Conservation (phyloP, 2,888 invertebrate genomes). For the Sinotaia quadrata region DNA sequence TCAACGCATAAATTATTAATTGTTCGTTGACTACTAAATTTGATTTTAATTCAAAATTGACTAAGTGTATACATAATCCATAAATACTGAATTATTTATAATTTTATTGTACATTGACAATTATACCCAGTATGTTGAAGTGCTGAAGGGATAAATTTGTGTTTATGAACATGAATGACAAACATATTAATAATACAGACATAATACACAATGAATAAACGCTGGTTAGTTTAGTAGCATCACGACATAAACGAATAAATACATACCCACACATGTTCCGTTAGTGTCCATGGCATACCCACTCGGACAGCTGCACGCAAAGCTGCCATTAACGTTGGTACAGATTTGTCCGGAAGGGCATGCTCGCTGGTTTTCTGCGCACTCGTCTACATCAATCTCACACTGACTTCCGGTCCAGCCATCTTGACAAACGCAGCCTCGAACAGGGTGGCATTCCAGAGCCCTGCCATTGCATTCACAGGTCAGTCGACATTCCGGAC, state of each 20-base stretch:
- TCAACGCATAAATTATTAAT: no score
- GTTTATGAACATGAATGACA: background rate
- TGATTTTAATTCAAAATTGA: no score
- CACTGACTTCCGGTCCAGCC: slow-evolving; percentile 60
- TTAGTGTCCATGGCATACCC: slow-evolving; percentile 38
- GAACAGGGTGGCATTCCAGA: slow-evolving; percentile 28
- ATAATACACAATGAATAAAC: no score
- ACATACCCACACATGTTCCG: background rate
- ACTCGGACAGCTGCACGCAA: slow-evolving; percentile 55
- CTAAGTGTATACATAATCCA: no score
- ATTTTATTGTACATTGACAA: no score
- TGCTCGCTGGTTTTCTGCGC: slow-evolving; percentile 76
- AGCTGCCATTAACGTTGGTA: slow-evolving; percentile 53
- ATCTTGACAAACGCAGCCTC: slow-evolving; percentile 53
- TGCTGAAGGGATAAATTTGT: no score
- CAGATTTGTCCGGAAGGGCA: slow-evolving; percentile 89
- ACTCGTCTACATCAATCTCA: slow-evolving; percentile 72
- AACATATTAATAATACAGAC: background rate
- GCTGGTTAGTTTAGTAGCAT: background rate
- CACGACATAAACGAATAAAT: background rate
- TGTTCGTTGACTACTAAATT: no score
- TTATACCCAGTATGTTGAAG: no score
- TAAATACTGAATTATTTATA: no score
- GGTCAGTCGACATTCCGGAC: slow-evolving; percentile 26
- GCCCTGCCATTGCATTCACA: slow-evolving; percentile 32